phyloP scores from a whole-genome alignment of 2,113 vertebrate genomes.

The Amazona guildingii region DNA sequence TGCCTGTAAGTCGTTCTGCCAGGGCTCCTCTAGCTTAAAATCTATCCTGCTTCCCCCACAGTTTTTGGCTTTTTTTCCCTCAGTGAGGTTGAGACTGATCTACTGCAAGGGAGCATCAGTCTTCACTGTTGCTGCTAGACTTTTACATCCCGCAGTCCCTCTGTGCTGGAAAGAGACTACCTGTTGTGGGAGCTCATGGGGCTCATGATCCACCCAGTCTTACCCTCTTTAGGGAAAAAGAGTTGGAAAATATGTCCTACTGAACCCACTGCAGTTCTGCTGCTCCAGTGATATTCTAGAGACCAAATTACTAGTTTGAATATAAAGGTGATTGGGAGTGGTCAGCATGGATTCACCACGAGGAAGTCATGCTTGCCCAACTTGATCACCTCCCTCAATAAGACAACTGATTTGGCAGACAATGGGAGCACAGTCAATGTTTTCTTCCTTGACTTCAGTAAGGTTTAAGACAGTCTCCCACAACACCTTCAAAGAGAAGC shows the following conservation, averaged over 20 bases:
- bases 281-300: neutral
- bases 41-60: neutral
- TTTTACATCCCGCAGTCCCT: neutral
- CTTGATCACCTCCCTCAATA: neutral
- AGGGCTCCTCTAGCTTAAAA: neutral
- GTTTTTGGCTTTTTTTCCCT: neutral
- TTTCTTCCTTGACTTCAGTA: neutral
- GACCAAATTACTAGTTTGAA: neutral
- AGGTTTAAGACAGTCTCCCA: neutral
- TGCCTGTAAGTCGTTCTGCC: neutral
- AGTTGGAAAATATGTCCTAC: neutral
- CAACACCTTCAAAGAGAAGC: neutral
- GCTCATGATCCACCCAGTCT: neutral
- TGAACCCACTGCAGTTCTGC: neutral
- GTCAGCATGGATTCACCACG: neutral
- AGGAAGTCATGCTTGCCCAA: neutral
- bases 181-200: neutral
- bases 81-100: neutral
- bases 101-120: neutral
- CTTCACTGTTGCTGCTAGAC: neutral
- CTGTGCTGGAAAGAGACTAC: neutral
- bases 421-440: accelerated
- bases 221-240: neutral
- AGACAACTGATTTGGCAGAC: neutral
- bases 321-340: neutral